phyloP scores from a whole-genome alignment of 1,140 invertebrate genomes.

The Cheumatopsyche charites region DNA sequence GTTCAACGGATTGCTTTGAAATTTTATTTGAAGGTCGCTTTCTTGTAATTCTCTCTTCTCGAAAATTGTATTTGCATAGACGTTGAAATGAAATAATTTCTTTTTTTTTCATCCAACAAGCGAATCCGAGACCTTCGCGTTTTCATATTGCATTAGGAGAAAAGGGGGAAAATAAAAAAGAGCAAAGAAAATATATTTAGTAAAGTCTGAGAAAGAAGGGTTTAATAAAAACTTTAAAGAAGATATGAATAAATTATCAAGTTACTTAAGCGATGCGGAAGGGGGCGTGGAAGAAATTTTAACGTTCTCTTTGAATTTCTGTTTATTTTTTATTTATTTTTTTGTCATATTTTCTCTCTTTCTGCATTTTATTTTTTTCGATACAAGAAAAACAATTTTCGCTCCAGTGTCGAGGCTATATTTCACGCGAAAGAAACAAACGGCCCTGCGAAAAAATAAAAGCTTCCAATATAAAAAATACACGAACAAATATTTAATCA shows the following conservation, averaged over 20 bases:
- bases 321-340: not conserved
- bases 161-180: not conserved
- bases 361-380: constrained; percentile 5
- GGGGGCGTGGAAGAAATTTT: constrained; percentile 2
- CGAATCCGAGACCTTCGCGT: not conserved
- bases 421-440: constrained; percentile 19
- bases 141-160: constrained; percentile 6
- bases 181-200: constrained; percentile 16
- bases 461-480: not conserved
- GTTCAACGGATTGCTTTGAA: no score
- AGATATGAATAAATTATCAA: constrained; percentile 22
- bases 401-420: not conserved
- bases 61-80: constrained; percentile 6
- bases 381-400: constrained; percentile 21
- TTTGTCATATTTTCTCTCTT: not conserved
- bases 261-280: constrained; percentile 19
- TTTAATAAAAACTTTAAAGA: constrained; percentile 21
- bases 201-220: constrained; percentile 6
- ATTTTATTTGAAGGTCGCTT: no score
- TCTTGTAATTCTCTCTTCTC: not conserved
- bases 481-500: not conserved
- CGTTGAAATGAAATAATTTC: constrained; percentile 3
- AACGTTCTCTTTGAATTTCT: not conserved
- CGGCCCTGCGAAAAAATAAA: constrained; percentile 1
- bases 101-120: not conserved